Percentiles rank a stretch among this genome's conserved stretches.
Conservation (phyloP, 2,888 invertebrate genomes). For the Drosophila sordidula region DNA sequence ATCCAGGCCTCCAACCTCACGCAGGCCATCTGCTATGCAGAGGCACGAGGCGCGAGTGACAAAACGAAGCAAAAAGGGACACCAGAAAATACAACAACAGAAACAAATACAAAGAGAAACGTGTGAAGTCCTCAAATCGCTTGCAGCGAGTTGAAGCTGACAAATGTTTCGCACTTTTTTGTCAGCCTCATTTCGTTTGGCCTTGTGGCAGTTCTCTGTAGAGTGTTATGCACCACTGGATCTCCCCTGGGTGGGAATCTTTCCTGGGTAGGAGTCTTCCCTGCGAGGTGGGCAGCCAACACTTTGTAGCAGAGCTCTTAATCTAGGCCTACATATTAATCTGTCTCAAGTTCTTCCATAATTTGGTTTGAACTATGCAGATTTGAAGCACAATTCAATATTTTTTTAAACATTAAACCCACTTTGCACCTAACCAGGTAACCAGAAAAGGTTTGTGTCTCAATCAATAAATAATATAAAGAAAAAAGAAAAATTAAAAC, state of each 20-base stretch:
- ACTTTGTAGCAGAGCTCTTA: not conserved
- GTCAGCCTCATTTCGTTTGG: constrained; percentile 47
- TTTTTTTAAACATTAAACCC: too few relatives aligned
- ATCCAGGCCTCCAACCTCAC: constrained; percentile 12
- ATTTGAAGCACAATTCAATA: too few relatives aligned
- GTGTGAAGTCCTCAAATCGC: constrained; percentile 70
- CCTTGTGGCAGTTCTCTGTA: constrained; percentile 49
- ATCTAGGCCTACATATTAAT: not conserved
- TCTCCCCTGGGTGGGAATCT: not conserved
- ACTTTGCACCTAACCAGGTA: too few relatives aligned
- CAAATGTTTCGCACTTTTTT: constrained; percentile 65
- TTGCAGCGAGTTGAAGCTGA: constrained; percentile 49
- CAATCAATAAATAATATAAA: too few relatives aligned
- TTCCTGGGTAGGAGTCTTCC: too few relatives aligned
- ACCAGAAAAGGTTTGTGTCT: too few relatives aligned
- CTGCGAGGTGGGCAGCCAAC: not conserved
- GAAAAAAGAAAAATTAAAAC: too few relatives aligned
- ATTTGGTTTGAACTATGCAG: not conserved
- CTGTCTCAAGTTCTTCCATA: not conserved
- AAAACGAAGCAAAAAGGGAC: constrained; percentile 18
- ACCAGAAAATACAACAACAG: constrained; percentile 13
- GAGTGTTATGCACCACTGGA: not conserved
- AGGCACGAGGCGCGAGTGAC: constrained; percentile 14
- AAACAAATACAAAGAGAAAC: constrained; percentile 44
- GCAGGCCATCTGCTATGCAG: constrained; percentile 6